A percentile compares a stretch with the other conserved stretches of the same genome.
Evolutionary conservation across 2,888 invertebrate genomes (phyloP).

Genomic region (Drosophila bunnanda): DNA sequence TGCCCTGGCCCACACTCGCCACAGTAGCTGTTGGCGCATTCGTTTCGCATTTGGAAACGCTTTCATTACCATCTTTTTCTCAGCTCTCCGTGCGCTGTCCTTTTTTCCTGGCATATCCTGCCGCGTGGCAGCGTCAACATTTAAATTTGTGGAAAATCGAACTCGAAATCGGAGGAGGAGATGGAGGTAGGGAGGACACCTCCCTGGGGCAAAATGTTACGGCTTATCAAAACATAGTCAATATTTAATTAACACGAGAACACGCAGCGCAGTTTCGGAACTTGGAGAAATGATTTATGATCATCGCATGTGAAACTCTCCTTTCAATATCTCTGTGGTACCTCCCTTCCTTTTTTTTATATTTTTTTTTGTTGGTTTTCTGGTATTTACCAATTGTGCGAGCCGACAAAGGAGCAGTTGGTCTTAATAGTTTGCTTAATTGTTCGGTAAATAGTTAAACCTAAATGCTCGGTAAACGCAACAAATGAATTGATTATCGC

Average conservation of each 20-base stretch:
- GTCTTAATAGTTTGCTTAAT: slow-evolving; percentile 46
- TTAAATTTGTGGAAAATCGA: slow-evolving; percentile 67
- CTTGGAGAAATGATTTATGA: slow-evolving; percentile 70
- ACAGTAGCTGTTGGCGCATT: slow-evolving; percentile 79
- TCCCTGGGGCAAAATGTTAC: slow-evolving; percentile 65
- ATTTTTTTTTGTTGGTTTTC: slow-evolving; percentile 9
- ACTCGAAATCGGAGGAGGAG: slow-evolving; percentile 12
- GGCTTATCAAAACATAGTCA: slow-evolving; percentile 80
- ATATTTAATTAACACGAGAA: slow-evolving; percentile 78
- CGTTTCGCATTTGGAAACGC: slow-evolving; percentile 83
- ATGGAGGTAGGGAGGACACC: slow-evolving; percentile 20
- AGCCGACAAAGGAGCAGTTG: slow-evolving; percentile 50
- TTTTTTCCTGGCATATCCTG: slow-evolving; percentile 61
- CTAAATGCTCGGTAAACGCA: slow-evolving; percentile 41
- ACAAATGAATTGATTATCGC: slow-evolving; percentile 47
- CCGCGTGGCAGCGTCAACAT: slow-evolving; percentile 60
- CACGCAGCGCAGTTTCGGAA: slow-evolving; percentile 60
- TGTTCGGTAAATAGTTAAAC: slow-evolving; percentile 47
- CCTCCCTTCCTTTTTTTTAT: slow-evolving; percentile 14
- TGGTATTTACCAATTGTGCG: slow-evolving; percentile 44
- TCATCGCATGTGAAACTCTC: slow-evolving; percentile 39
- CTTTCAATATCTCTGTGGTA: slow-evolving; percentile 10
- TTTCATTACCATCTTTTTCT: slow-evolving; percentile 71
- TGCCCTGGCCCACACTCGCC: slow-evolving; percentile 62
- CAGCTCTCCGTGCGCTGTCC: background rate